Evolutionary conservation across 2,888 invertebrate species (phyloP), one percentile per base, ranked within the genome.

Genomic region (Eutolmus rufibarbis): DNA sequence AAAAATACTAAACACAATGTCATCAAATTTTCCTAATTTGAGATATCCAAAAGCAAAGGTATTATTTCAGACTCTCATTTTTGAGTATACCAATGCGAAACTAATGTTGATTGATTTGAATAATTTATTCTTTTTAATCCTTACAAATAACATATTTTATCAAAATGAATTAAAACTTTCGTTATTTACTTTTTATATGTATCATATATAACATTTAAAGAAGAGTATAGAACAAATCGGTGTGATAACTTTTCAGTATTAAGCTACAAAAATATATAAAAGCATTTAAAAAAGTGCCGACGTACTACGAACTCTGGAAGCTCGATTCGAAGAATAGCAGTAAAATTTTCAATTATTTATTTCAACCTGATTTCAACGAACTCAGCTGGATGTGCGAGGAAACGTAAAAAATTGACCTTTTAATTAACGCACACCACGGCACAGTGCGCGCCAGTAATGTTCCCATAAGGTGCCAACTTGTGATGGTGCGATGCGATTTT

Each of bases 361-460:
- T 12, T 66, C 12, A 66, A 66, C 66, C 66, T 66, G 66, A 66
- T 66, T 66, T 66, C 66, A 66, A 12, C 66, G 66, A 66, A 66
- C 66, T 66, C 66, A 23, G 66, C 66, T 66, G 66, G 66, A 66
- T 28, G 28, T 28, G 12, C 12, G 66, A 3, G 28, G 28, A 66
- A 28, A 66, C 23, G 28, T 23, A 34, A 81, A 66, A 66, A 82
- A 66, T 37, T 82, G 66, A 82, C 82, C 82, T 82, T 82, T 82
- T 82, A 82, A 82, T 82, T 82, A 82, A 82, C 82, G 66, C 82
- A 82, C 66, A 82, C 82, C 51, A 51, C 8, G 23, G 57, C 56
- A 57, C 28, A 82, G 56, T 37, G 57, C 19, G 31, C 37, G 82
- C 57, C 57, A 82, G 34, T 57, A 82, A 37, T 51, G 16, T 37